Evolutionary conservation across 37 sponge, comb jelly and placozoan genomes (phyloP).

Genomic region (Ianthella basta): DNA sequence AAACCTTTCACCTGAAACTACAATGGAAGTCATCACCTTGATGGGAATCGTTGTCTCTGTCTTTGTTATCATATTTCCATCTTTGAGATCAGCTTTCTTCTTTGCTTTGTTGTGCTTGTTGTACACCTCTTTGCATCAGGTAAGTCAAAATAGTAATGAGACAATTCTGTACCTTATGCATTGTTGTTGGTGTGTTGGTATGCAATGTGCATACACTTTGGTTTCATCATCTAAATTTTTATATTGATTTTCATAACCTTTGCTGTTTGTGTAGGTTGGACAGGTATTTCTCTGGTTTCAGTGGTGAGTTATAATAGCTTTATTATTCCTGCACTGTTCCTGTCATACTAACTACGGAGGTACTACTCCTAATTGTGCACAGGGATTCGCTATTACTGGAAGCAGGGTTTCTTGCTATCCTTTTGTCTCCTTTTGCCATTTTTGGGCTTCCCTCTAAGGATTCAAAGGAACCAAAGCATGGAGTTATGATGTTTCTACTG

Average conservation of each 20-base stretch:
- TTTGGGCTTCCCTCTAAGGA: constrained; percentile 13
- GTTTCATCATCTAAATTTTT: neutral
- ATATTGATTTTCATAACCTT: neutral
- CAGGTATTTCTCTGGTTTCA: constrained; percentile 97
- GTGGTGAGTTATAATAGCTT: constrained; percentile 69
- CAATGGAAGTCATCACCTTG: constrained; percentile 77
- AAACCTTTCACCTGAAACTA: constrained; percentile 38
- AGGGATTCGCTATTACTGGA: constrained; percentile 93
- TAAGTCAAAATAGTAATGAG: neutral
- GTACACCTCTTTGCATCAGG: constrained; percentile 82
- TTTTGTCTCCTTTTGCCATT: constrained; percentile 81
- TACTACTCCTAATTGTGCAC: neutral
- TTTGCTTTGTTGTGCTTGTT: constrained; percentile 71
- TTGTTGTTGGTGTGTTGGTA: neutral
- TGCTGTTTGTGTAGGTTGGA: constrained; percentile 74
- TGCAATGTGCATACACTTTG: too few relatives aligned
- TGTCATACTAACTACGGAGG: neutral
- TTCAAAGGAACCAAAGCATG: constrained; percentile 13
- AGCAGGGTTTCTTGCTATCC: constrained; percentile 82
- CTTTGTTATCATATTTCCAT: constrained; percentile 42
- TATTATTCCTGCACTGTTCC: neutral
- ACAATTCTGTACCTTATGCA: neutral
- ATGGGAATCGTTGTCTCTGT: constrained; percentile 56
- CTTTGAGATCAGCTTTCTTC: constrained; percentile 35
- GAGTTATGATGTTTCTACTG: constrained; percentile 81